Evolutionary conservation across 2,797 vertebrate genomes (phyloP).

Genomic region (Sardinella longiceps): DNA sequence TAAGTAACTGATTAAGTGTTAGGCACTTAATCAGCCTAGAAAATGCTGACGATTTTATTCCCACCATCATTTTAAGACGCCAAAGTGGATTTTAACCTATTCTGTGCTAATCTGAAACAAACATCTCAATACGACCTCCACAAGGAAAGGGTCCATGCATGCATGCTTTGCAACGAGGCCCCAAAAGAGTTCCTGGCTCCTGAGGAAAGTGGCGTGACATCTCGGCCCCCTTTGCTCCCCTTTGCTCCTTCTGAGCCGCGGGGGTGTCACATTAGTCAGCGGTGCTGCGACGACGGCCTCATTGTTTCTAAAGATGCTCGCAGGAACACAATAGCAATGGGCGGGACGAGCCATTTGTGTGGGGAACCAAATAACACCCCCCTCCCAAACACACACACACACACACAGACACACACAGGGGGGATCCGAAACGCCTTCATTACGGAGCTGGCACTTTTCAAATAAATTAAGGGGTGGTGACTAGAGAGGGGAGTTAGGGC

Average conservation of each 20-base stretch:
- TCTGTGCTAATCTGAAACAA: not conserved
- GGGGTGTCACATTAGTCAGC: constrained; percentile 61
- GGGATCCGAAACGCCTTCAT: constrained; percentile 2
- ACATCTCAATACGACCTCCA: not conserved
- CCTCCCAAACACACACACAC: no score
- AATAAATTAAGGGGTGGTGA: not conserved
- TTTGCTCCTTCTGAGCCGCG: not conserved
- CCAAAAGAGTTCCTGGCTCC: no score
- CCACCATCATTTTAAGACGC: not conserved
- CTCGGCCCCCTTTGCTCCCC: no score
- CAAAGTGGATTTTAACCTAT: not conserved
- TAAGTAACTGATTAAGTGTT: not conserved
- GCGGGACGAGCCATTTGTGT: constrained; percentile 70
- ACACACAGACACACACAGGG: no score
- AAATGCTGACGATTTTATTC: not conserved
- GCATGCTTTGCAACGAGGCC: not conserved
- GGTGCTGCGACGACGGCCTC: constrained; percentile 69
- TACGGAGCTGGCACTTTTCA: not conserved
- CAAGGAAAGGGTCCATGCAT: not conserved
- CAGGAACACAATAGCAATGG: constrained; percentile 68
- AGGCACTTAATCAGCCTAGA: not conserved
- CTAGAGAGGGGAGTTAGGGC: constrained; percentile 58
- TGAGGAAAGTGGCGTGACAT: not conserved
- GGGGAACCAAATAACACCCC: constrained; percentile 71
- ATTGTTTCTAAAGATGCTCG: constrained; percentile 70